Evolutionary conservation across 2,888 invertebrate species (phyloP), one percentile per base, ranked within the genome.

Genomic region (Isoperla grammatica): DNA sequence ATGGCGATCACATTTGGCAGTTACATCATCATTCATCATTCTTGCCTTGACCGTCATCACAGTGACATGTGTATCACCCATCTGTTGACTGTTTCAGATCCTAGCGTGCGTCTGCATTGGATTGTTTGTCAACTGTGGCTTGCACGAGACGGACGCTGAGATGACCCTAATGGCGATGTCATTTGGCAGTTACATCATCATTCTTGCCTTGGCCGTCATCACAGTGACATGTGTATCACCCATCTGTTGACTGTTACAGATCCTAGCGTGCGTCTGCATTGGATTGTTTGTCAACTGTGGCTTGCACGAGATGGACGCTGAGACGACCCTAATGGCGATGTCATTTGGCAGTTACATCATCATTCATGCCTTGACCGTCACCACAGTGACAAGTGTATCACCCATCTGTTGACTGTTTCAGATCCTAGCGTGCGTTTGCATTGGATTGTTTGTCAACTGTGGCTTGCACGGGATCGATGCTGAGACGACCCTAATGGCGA

Each of bases 1-100:
- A 35, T 50, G 35, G 13, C 48, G 15, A 48, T 62, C 15, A 54
- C 55, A 3, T 60, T 56, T 43, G 64, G 64, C 1, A 61, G 59
- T 13, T 64, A 62, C 50, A 49, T n/a, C n/a, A n/a, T n/a, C n/a
- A n/a, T n/a, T n/a, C n/a, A n/a, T 64, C 53, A 61, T 64, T 35
- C 50, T 64, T n/a, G n/a, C n/a, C n/a, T n/a, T n/a, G n/a, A n/a
- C n/a, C n/a, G n/a, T n/a, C n/a, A n/a, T n/a, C n/a, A n/a, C n/a
- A n/a, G n/a, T n/a, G n/a, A n/a, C n/a, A n/a, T n/a, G n/a, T n/a
- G n/a, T n/a, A n/a, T n/a, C n/a, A n/a, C n/a, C n/a, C n/a, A n/a
- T n/a, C n/a, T n/a, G n/a, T n/a, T n/a, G n/a, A n/a, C 17, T 54
- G 54, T 60, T 56, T 40, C 56, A 63, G 63, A 37, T 57, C 3